Evolutionary conservation across 2,113 vertebrate species (phyloP), one percentile per base, ranked within the genome.

Genomic region (Semicossyphus pulcher): DNA sequence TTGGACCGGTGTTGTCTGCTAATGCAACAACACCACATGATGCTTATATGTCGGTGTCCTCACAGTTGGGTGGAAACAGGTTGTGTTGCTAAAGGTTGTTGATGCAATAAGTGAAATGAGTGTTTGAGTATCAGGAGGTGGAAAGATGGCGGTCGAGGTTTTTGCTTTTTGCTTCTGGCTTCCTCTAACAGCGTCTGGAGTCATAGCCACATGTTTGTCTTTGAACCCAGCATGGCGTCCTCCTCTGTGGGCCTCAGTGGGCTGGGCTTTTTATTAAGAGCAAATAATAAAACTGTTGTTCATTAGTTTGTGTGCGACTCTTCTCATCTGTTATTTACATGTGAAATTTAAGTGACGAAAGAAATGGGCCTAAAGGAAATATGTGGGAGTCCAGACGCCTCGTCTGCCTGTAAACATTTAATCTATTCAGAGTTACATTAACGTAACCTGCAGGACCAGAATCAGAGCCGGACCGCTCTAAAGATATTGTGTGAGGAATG

Each of bases 221-320:
- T 75, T 80, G 77, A 88, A 81, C 80, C 87, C 87, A 72, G 89
- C 84, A 87, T 82, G 87, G 78, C 72, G 23, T 75, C 81, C 89
- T 89, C 64, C 86, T 74, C 86, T 47, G 76, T 89, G 84, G 88
- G 76, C 91, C 88, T 89, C 81, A 75, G 86, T 77, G 65, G 74
- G 67, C 64, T 42, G 80, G 85, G 82, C 47, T 91, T 94, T 94
- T 92, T 90, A 85, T 92, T 92, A 90, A 89, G 91, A 72, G 49
- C 73, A 81, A 86, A 90, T 89, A 95, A 96, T 95, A 95, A 39
- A 95, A 92, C 54, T 34, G 92, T 89, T 86, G 81, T 94, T 95
- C 44, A 85, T 79, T 92, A 76, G 37, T 21, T 53, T 10, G 32
- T 63, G 15, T 5, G 7, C 14, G 28, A 28, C 10, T 51, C 14